Base-by-base conservation (phyloP, 2,888 invertebrate genomes). In the Nineta flava region DNA sequence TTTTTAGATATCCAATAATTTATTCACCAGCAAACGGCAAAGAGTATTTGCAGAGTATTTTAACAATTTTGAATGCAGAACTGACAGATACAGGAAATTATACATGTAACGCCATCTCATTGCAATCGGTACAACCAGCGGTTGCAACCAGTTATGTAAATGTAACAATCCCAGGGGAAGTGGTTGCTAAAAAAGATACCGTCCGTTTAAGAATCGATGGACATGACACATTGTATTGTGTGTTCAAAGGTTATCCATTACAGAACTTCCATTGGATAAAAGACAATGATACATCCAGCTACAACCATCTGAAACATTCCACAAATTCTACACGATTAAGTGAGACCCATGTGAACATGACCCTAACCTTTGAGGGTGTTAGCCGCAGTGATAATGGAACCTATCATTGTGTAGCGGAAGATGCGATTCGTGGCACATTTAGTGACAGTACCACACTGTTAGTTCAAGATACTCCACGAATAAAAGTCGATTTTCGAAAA, bases 351-450 rank as follows among this genome's bases (percentile, higher is more conserved):
- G 68, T 77, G 3, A 72, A 76, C 58, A 74, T 77, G 45, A 75
- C 72, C 0, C 67, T 81, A 46, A 68, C 66, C 59, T 69, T 81
- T 47, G 64, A 70, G 2, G 72, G 75, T 57, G 69, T 81, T 1
- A 69, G 73, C 9, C 75, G 78, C 53, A 79, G 80, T 58, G 81
- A 87, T 59, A 86, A 87, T 62, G 88, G 87, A 9, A 77, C 80
- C 1, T 84, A 82, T 59, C 65, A 66, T 16, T 80, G 80, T 61
- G 57, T 65, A 41, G 67, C 68, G 56, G 60, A 62, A 31, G 66
- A 69, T 7, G 55, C 55, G 44, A n/a, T n/a, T 6, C n/a, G 38
- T 15, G 15, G 15, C 3, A 38, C 15, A 3, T n/a, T 38, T 9
- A 53, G 57, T 35, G 53, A 56, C 46, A 54, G 56, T 46, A 45